Percentiles rank a stretch among this genome's conserved stretches.
Conservation (phyloP, 2,888 invertebrate species). For the Diplazon laetatorius region DNA sequence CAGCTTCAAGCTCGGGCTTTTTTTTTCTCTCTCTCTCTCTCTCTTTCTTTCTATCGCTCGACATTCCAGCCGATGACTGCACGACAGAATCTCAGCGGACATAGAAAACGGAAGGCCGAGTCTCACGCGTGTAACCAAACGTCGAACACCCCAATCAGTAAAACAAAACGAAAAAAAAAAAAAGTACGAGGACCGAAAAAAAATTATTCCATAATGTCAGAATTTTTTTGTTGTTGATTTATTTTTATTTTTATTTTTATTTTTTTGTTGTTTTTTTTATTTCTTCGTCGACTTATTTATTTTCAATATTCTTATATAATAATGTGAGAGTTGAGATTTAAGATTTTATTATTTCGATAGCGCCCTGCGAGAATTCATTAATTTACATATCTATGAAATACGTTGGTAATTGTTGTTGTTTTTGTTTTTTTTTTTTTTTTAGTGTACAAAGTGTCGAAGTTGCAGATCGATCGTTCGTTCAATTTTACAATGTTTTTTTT, state of each 20-base stretch:
- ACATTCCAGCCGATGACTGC: constrained; percentile 38
- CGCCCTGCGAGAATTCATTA: constrained; percentile 44
- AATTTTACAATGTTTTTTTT: constrained; percentile 48
- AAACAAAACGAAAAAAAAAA: constrained; percentile 29
- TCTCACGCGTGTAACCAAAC: constrained; percentile 18
- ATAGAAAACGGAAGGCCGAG: constrained; percentile 61
- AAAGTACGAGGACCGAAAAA: constrained; percentile 19
- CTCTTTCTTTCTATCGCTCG: constrained; percentile 36
- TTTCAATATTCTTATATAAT: constrained; percentile 55
- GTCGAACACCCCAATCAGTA: background rate
- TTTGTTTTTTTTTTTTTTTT: constrained; percentile 36
- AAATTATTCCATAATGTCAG: background rate
- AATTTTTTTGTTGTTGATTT: background rate
- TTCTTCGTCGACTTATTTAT: constrained; percentile 57
- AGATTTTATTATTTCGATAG: constrained; percentile 50
- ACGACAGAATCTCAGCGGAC: background rate
- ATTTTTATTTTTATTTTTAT: background rate
- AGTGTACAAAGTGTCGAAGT: constrained; percentile 62
- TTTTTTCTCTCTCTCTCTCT: background rate
- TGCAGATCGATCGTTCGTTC: constrained; percentile 47
- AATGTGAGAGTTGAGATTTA: constrained; percentile 47
- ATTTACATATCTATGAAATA: constrained; percentile 47
- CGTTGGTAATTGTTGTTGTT: constrained; percentile 36
- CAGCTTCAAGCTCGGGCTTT: constrained; percentile 35
- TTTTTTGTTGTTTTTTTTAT: too few species aligned